phyloP scores from a whole-genome alignment of 2,113 vertebrate genomes.

The Elephantulus edwardii region DNA sequence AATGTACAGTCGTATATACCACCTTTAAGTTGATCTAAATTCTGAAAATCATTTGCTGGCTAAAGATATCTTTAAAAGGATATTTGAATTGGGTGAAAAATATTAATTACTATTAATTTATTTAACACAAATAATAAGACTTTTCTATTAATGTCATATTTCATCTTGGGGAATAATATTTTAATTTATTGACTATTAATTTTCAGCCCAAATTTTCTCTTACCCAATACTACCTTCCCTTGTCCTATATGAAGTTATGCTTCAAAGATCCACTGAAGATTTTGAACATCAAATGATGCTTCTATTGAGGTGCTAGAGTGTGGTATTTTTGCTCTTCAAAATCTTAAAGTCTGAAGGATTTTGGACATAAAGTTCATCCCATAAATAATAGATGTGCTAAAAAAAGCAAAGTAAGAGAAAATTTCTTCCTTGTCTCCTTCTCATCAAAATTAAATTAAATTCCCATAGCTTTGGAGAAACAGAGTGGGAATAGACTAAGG shows the following conservation, averaged over 20 bases:
- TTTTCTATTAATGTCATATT: neutral
- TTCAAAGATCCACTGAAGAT: neutral
- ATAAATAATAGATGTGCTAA: neutral
- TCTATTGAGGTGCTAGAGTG: neutral
- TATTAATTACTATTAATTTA: conserved; percentile 10
- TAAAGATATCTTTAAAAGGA: neutral
- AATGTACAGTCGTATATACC: neutral
- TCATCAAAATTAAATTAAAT: neutral
- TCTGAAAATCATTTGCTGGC: conserved; percentile 30
- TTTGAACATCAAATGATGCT: neutral
- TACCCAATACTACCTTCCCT: neutral
- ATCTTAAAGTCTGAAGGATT: neutral
- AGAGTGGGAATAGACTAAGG: neutral
- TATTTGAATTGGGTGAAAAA: neutral
- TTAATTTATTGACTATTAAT: neutral
- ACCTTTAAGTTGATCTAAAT: neutral
- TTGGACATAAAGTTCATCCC: neutral
- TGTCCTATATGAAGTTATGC: neutral
- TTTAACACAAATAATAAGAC: neutral
- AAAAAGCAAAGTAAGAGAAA: neutral
- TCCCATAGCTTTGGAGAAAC: neutral
- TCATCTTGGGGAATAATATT: neutral
- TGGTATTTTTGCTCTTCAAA: neutral
- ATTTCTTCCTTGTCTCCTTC: neutral
- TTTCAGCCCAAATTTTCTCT: neutral